A percentile compares a stretch with the other conserved stretches of the same genome.
Evolutionary conservation across 2,113 vertebrate genomes (phyloP).

Genomic region (Mesembrinibis cayennensis): DNA sequence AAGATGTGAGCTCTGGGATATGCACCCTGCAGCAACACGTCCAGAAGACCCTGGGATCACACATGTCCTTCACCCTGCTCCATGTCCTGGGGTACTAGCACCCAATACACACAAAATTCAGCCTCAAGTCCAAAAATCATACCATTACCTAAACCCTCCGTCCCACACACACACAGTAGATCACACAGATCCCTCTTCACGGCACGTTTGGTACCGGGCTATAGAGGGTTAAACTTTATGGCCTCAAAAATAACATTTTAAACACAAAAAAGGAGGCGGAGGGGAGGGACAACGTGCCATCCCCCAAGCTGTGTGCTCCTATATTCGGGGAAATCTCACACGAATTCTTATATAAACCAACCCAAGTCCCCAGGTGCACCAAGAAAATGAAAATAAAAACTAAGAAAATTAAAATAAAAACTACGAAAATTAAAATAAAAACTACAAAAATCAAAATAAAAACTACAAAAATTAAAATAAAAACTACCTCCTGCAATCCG

Average conservation of each 20-base stretch:
- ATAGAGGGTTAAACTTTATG: neutral
- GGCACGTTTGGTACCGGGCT: accelerated
- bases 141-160: neutral
- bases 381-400: neutral
- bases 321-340: neutral
- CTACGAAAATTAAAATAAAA: neutral
- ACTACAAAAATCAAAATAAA: neutral
- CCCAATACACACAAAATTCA: neutral
- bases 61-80: neutral
- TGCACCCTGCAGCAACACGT: accelerated
- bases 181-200: neutral
- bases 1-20: neutral
- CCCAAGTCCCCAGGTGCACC: neutral
- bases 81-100: neutral
- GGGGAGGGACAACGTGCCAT: accelerated
- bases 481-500: slow-evolving; percentile 13
- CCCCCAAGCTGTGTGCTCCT: accelerated
- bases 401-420: neutral
- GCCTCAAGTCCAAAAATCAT: neutral
- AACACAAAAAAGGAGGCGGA: neutral
- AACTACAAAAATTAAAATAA: neutral
- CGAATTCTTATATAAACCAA: neutral
- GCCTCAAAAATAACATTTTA: neutral
- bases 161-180: accelerated
- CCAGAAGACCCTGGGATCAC: neutral